A percentile compares a stretch with the other conserved stretches of the same genome.
phyloP scores from a whole-genome alignment of 2,113 vertebrate genomes.

The Azemiops feae region DNA sequence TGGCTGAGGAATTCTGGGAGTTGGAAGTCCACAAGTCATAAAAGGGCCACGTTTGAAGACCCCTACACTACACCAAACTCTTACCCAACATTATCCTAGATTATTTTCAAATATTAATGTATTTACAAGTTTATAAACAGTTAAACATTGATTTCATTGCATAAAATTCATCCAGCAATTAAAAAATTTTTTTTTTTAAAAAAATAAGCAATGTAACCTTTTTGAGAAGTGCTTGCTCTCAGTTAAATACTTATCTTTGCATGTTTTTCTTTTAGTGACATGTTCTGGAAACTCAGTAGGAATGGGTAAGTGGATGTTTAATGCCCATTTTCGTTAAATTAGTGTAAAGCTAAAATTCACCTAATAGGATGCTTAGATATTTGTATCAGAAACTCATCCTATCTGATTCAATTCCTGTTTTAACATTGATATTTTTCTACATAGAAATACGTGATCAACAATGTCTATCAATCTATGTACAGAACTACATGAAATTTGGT shows the following conservation, averaged over 20 bases:
- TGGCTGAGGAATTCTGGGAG: too few relatives aligned
- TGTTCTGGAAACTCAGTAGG: conserved; percentile 85
- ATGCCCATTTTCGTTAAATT: background rate
- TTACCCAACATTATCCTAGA: background rate
- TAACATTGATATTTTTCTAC: background rate
- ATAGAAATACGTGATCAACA: background rate
- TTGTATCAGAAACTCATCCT: background rate
- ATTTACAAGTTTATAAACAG: background rate
- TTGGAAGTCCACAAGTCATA: too few relatives aligned
- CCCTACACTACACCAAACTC: background rate
- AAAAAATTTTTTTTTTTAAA: background rate
- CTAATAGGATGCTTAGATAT: background rate
- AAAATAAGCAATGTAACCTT: background rate
- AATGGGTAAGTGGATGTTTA: conserved; percentile 75
- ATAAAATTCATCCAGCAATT: background rate
- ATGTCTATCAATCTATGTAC: too few relatives aligned
- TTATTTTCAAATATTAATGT: background rate
- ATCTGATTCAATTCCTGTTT: background rate
- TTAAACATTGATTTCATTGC: background rate
- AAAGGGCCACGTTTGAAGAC: too few relatives aligned
- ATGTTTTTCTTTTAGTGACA: conserved; percentile 77
- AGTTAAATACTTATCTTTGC: background rate
- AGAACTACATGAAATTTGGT: background rate
- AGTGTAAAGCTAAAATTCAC: conserved; percentile 1
- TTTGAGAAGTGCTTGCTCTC: background rate